Percentiles rank a stretch among this genome's conserved stretches.
phyloP scores from a whole-genome alignment of 64 coral and sea anemone species.

The Orbicella faveolata region DNA sequence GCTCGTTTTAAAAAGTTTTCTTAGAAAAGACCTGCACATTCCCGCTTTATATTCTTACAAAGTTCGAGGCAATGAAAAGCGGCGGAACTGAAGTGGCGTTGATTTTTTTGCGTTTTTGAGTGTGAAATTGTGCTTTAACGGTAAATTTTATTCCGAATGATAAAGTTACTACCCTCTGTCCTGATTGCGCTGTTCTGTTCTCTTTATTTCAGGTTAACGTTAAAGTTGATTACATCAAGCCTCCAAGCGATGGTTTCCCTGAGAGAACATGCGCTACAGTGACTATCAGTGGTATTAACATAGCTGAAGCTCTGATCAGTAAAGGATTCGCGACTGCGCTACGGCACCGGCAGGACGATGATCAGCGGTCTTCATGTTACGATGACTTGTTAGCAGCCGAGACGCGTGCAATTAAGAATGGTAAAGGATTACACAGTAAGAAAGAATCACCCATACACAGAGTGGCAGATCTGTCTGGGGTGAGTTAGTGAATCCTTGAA shows the following conservation, averaged over 20 bases:
- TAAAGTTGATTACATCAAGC: conserved; percentile 94
- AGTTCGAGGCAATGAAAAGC: too few relatives aligned
- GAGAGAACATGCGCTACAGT: conserved; percentile 92
- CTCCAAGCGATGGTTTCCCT: conserved; percentile 89
- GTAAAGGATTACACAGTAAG: conserved; percentile 92
- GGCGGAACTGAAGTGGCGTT: too few relatives aligned
- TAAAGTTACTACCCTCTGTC: too few relatives aligned
- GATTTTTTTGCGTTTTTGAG: too few relatives aligned
- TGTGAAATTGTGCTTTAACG: too few relatives aligned
- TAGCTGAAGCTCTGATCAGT: conserved; percentile 90
- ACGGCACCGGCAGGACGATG: conserved; percentile 94
- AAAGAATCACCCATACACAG: conserved; percentile 86
- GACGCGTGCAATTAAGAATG: conserved; percentile 90
- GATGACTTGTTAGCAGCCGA: conserved; percentile 91
- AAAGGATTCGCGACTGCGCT: conserved; percentile 94
- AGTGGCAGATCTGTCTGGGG: conserved; percentile 92
- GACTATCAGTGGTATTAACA: conserved; percentile 79
- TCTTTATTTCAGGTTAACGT: conserved; percentile 67
- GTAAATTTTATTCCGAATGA: too few relatives aligned
- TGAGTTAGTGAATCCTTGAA: neutral
- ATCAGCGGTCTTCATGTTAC: conserved; percentile 95
- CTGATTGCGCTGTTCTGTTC: neutral
- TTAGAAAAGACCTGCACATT: too few relatives aligned
- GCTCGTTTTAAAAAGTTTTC: too few relatives aligned
- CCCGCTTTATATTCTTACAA: too few relatives aligned